Evolutionary conservation across 1,140 invertebrate species (phyloP).

Genomic region (Cyrtorhinus lividipennis): DNA sequence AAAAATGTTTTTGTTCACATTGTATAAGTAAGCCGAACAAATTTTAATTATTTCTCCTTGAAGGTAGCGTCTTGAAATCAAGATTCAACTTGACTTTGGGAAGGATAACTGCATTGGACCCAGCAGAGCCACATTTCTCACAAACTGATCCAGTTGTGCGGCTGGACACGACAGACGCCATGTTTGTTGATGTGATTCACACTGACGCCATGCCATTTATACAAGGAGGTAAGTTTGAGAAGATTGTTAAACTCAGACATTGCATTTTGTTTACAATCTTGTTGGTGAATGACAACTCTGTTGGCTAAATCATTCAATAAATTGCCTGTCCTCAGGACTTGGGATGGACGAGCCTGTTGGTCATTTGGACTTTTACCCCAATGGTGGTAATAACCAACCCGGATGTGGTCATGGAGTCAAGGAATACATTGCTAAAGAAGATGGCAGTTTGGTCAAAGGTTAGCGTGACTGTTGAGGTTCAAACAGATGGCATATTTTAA

Average conservation of each 20-base stretch:
- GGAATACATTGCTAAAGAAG: conserved; percentile 47
- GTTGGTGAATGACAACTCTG: too few relatives aligned
- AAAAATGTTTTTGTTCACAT: too few relatives aligned
- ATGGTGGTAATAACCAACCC: conserved; percentile 70
- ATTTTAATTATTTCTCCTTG: too few relatives aligned
- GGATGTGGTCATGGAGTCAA: conserved; percentile 60
- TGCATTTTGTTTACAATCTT: too few relatives aligned
- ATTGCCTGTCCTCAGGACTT: too few relatives aligned
- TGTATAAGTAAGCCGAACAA: too few relatives aligned
- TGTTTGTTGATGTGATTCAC: conserved; percentile 77
- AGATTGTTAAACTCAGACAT: too few relatives aligned
- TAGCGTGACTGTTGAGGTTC: too few relatives aligned
- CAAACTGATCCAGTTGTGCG: conserved; percentile 64
- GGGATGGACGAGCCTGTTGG: conserved; percentile 64
- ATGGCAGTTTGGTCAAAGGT: conserved; percentile 46
- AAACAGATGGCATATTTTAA: too few relatives aligned
- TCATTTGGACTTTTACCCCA: conserved; percentile 82
- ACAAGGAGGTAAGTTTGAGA: conserved; percentile 41
- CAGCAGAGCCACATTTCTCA: conserved; percentile 82
- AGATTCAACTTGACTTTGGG: conserved; percentile 49
- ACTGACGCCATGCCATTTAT: conserved; percentile 71
- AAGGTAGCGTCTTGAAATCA: conserved; percentile 41
- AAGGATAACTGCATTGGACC: conserved; percentile 65
- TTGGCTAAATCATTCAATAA: too few relatives aligned
- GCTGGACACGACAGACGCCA: conserved; percentile 67